Base-by-base conservation (phyloP, 2,888 invertebrate genomes). In the Andrena hattorfiana region DNA sequence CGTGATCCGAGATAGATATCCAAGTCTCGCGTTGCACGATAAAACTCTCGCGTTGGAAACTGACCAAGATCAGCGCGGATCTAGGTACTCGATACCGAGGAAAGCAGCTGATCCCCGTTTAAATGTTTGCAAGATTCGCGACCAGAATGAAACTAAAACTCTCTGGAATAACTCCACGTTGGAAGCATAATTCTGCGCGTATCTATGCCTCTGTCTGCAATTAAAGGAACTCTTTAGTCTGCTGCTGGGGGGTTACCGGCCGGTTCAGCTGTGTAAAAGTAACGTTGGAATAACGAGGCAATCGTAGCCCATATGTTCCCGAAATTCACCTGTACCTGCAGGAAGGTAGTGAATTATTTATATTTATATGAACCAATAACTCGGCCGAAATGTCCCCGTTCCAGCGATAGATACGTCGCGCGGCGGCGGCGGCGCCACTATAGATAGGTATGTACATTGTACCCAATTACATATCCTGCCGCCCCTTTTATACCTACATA, bases 21-120 rank as follows among this genome's bases (percentile, higher is more conserved):
- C n/a, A n/a, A n/a, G n/a, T n/a, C n/a, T n/a, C n/a, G n/a, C n/a
- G n/a, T n/a, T n/a, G n/a, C n/a, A n/a, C n/a, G 75, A 74, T 62
- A 48, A 75, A 69, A 64, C 32, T 67, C 10, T 13, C 16, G 26
- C 13, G 42, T 67, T 67, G 74, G 48, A 63, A 23, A 10, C 28
- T n/a, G 74, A 74, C 78, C 67, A 56, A 63, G 68, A 74, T 68
- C 42, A 16, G 16, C 16, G 42, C 42, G 42, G 42, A 42, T 42
- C 0, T 42, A 42, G 13, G 4, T 13, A 13, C 4, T 42, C 35
- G 35, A 35, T 10, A 10, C 35, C 35, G 35, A 35, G 35, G 10
- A 10, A 35, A 10, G 35, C 10, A 35, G 35, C 35, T 10, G 35
- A 35, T 10, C 35, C 0, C 35, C 35, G 10, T 35, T 35, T 10